Percentiles rank a stretch among this genome's conserved stretches.
Conservation (phyloP, 2,113 vertebrate genomes). For the Austrofundulus limnaeus region DNA sequence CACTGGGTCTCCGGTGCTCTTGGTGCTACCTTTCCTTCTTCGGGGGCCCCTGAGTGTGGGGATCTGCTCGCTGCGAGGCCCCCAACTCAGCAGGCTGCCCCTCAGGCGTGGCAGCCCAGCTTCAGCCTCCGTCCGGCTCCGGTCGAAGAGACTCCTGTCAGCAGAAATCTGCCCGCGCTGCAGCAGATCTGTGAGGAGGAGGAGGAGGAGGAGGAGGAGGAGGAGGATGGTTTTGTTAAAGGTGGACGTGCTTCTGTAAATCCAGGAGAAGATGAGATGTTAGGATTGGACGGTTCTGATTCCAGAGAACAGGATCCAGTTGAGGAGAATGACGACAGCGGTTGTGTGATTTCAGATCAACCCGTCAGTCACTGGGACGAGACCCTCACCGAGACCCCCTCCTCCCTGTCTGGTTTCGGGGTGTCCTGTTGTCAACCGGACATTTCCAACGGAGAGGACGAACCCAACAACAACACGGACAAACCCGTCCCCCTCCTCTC, state of each 20-base stretch:
- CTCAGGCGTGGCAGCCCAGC: slow-evolving; percentile 57
- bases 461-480: slow-evolving; percentile 75
- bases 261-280: slow-evolving; percentile 23
- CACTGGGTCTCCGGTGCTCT: slow-evolving; percentile 67
- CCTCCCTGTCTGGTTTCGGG: slow-evolving; percentile 30
- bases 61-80: slow-evolving; percentile 68
- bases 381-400: slow-evolving; percentile 12
- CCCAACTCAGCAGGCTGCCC: slow-evolving; percentile 43
- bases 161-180: slow-evolving; percentile 79
- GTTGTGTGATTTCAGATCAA: slow-evolving; percentile 64
- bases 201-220: slow-evolving; percentile 79
- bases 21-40: slow-evolving; percentile 58
- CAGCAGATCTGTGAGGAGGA: slow-evolving; percentile 89
- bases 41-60: slow-evolving; percentile 70
- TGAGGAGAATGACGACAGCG: slow-evolving; percentile 1
- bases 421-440: slow-evolving; percentile 67
- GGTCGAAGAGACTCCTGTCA: slow-evolving; percentile 60
- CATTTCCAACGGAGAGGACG: slow-evolving; percentile 6
- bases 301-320: neutral
- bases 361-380: slow-evolving; percentile 47
- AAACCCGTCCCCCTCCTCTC: slow-evolving; percentile 37
- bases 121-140: slow-evolving; percentile 55
- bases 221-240: slow-evolving; percentile 61
- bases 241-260: neutral
- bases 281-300: neutral